These are phyloP conservation scores for Sebastes aleutianus DNA, from an alignment of 2,797 vertebrate species.

Conservation along the genomic window DNA sequence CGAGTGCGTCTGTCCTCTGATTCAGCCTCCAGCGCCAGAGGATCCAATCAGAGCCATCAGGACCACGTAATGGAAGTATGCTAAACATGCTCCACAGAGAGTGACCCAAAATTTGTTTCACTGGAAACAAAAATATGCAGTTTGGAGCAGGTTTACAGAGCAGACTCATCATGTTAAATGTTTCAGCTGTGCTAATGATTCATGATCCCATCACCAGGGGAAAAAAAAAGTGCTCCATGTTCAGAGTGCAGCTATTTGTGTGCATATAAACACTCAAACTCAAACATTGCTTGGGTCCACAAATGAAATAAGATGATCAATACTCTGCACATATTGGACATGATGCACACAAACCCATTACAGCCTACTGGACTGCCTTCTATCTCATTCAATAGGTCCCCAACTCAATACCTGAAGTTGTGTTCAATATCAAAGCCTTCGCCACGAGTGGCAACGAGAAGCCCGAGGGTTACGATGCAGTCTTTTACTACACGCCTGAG, in stretches of 20 bases:
- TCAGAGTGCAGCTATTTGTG: not conserved
- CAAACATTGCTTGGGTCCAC: not conserved
- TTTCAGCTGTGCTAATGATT: not conserved
- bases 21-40: conserved; percentile 30
- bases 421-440: conserved; percentile 67
- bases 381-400: conserved; percentile 40
- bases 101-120: not conserved
- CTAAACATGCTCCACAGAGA: not conserved
- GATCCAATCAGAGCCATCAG: not conserved
- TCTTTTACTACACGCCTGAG: conserved; percentile 67
- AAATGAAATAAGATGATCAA: not conserved
- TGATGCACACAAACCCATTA: not conserved
- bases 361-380: not conserved
- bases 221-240: not conserved
- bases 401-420: conserved; percentile 53
- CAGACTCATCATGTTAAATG: not conserved
- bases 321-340: not conserved
- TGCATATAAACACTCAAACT: not conserved
- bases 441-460: conserved; percentile 61
- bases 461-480: conserved; percentile 72
- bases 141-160: not conserved
- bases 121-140: not conserved
- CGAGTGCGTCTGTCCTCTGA: conserved; percentile 10
- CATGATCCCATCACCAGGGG: not conserved
- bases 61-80: conserved; percentile 32